Percentiles rank a stretch among this genome's conserved stretches.
Conservation (phyloP, 2,113 vertebrate species). For the Antigone vipio region DNA sequence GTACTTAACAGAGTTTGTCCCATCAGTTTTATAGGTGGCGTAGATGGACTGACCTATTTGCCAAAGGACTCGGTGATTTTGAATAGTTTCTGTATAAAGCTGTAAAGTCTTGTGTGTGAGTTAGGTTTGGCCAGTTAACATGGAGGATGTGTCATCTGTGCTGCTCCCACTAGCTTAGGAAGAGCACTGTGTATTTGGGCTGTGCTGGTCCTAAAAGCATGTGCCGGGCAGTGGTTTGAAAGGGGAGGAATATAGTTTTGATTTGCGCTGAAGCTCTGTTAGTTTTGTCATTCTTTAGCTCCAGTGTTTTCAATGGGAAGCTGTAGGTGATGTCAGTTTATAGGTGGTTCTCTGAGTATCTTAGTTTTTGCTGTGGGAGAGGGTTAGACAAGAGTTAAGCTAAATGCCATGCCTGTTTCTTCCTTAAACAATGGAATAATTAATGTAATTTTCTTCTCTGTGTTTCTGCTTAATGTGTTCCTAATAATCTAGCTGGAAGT, state of each 20-base stretch:
- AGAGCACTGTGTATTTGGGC: neutral
- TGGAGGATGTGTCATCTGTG: neutral
- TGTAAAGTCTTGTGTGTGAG: neutral
- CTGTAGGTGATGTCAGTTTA: neutral
- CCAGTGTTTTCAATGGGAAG: neutral
- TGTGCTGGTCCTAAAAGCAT: neutral
- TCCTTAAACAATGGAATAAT: neutral
- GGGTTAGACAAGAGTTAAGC: neutral
- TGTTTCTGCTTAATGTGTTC: neutral
- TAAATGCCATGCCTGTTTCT: neutral
- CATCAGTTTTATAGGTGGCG: neutral
- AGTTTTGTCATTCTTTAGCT: neutral
- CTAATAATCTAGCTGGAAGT: conserved; percentile 2
- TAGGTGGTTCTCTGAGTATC: neutral
- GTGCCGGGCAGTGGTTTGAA: neutral
- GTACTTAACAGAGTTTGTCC: neutral
- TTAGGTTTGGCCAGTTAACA: neutral
- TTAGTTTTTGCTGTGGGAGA: neutral
- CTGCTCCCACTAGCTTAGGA: neutral
- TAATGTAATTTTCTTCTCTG: neutral
- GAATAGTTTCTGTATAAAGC: neutral
- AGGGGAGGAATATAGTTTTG: neutral
- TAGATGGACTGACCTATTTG: neutral
- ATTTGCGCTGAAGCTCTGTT: neutral
- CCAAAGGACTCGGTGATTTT: neutral